phyloP scores from a whole-genome alignment of 2,888 invertebrate genomes.

The Pycnomerus fuliginosus region DNA sequence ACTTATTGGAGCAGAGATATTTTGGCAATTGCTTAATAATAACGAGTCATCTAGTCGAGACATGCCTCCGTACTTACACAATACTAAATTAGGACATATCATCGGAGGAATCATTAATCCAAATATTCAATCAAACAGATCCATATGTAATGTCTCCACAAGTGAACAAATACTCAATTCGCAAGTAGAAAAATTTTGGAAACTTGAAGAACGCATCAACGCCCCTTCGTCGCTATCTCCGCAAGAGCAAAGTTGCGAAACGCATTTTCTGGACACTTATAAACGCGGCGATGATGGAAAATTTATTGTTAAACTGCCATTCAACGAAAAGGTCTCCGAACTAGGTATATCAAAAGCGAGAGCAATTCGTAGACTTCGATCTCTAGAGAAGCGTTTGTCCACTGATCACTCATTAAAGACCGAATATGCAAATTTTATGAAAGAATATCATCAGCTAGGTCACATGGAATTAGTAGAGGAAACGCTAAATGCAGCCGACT shows the following conservation, averaged over 20 bases:
- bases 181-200: conserved; percentile 20
- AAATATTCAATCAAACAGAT: background rate
- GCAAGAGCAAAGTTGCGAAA: background rate
- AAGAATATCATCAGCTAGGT: background rate
- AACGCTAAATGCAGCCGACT: background rate
- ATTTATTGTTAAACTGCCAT: no score
- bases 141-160: background rate
- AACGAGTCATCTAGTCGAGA: conserved; percentile 14
- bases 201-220: conserved; percentile 1
- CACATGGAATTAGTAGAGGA: background rate
- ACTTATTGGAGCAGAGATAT: conserved; percentile 17
- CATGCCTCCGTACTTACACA: conserved; percentile 15
- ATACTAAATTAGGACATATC: conserved; percentile 23
- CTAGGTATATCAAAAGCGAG: no score
- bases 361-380: no score
- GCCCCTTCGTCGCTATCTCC: background rate
- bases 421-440: no score
- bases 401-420: no score
- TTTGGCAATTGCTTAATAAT: conserved; percentile 16
- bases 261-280: background rate
- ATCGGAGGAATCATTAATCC: conserved; percentile 17
- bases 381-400: no score
- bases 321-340: no score
- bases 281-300: no score
- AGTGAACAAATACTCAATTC: conserved; percentile 6